Evolutionary conservation across 1,140 invertebrate species (phyloP).

Genomic region (Acromyrmex charruanus): DNA sequence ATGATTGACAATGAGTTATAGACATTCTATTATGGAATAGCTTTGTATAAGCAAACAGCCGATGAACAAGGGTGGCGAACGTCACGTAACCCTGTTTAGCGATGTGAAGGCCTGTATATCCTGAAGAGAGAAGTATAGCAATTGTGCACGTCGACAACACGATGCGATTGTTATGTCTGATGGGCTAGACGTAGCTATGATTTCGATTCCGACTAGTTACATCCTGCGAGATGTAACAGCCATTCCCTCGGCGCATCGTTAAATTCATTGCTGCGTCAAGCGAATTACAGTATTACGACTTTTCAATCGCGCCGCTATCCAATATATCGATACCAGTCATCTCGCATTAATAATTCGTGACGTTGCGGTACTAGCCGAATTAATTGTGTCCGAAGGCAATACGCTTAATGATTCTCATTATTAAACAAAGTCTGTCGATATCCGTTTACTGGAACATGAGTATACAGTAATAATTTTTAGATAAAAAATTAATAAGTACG

Average conservation of each 20-base stretch:
- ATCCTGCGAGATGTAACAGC: conserved; percentile 55
- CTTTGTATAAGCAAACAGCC: neutral
- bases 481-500: neutral
- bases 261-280: conserved; percentile 28
- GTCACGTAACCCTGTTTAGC: conserved; percentile 54
- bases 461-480: neutral
- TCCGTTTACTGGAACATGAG: neutral
- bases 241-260: conserved; percentile 43
- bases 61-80: conserved; percentile 9
- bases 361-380: neutral
- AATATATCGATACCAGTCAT: conserved; percentile 10
- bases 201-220: conserved; percentile 68
- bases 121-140: conserved; percentile 47
- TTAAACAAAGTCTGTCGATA: neutral
- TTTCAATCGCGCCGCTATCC: conserved; percentile 57
- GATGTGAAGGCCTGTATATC: neutral
- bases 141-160: conserved; percentile 40
- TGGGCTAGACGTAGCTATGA: conserved; percentile 38
- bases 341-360: neutral
- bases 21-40: conserved; percentile 22
- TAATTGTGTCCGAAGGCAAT: conserved; percentile 12
- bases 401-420: neutral
- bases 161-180: conserved; percentile 58
- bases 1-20: conserved; percentile 2
- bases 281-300: conserved; percentile 53